phyloP scores from a whole-genome alignment of 2,797 vertebrate species.

The Iguana delicatissima region DNA sequence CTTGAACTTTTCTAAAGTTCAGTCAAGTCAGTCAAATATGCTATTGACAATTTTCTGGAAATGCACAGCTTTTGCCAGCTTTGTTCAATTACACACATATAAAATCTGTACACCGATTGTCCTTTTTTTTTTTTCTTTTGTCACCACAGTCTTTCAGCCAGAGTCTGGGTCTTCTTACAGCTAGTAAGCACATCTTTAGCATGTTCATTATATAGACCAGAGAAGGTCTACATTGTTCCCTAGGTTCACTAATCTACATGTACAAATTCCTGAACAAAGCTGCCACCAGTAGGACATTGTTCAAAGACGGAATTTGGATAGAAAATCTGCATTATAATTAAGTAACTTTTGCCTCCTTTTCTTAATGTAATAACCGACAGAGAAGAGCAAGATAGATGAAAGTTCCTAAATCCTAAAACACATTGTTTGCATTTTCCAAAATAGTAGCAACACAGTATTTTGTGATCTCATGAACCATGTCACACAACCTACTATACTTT shows the following conservation, averaged over 20 bases:
- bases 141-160: background rate
- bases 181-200: constrained; percentile 6
- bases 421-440: background rate
- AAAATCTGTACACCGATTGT: constrained; percentile 12
- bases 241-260: background rate
- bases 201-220: constrained; percentile 25
- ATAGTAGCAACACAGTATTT: background rate
- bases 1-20: background rate
- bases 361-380: constrained; percentile 1
- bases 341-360: background rate
- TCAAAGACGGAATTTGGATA: constrained; percentile 46
- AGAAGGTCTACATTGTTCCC: background rate
- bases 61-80: constrained; percentile 6
- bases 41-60: constrained; percentile 33
- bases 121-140: constrained; percentile 8
- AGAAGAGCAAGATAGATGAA: constrained; percentile 33
- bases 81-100: constrained; percentile 2
- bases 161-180: constrained; percentile 19
- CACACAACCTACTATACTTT: background rate
- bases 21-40: constrained; percentile 54
- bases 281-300: constrained; percentile 14
- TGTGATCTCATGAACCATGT: background rate
- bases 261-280: constrained; percentile 4
- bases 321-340: constrained; percentile 32
- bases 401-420: constrained; percentile 1